Conservation (phyloP, 2,797 vertebrate species). For the Protosalanx chinensis region DNA sequence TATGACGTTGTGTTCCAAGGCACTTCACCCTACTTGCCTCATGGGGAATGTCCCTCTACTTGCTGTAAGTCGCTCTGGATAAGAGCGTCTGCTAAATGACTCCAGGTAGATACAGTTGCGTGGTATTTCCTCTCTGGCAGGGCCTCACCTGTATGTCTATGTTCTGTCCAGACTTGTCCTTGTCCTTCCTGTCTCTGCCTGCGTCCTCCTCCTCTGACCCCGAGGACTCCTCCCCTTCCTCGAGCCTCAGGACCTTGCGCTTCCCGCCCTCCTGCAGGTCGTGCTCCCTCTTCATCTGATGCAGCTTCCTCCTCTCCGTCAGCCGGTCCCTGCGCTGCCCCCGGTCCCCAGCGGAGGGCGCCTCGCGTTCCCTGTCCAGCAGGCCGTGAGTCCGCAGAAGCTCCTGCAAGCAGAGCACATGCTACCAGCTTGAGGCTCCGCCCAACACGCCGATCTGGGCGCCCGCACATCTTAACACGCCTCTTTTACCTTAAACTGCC, state of each 20-base stretch:
- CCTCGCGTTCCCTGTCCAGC: conserved; percentile 52
- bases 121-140: neutral
- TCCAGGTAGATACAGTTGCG: too few species aligned
- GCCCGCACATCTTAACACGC: neutral
- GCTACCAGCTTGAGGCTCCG: neutral
- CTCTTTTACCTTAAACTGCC: conserved; percentile 84
- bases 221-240: conserved; percentile 66
- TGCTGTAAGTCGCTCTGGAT: too few species aligned
- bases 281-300: conserved; percentile 79
- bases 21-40: too few species aligned
- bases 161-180: conserved; percentile 34
- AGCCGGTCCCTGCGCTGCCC: conserved; percentile 69
- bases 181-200: conserved; percentile 32
- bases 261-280: conserved; percentile 67
- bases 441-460: neutral
- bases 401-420: conserved; percentile 63
- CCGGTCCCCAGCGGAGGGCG: conserved; percentile 46
- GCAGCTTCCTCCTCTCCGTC: conserved; percentile 76
- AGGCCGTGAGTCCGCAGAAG: conserved; percentile 79
- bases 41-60: too few species aligned
- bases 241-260: conserved; percentile 81
- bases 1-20: too few species aligned
- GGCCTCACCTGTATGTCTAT: conserved; percentile 87
- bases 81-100: too few species aligned
- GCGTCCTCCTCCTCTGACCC: conserved; percentile 73